A percentile compares a stretch with the other conserved stretches of the same genome.
These are phyloP conservation scores for Catharus minimus DNA, from an alignment of 2,113 vertebrate species.

Conservation along the genomic window DNA sequence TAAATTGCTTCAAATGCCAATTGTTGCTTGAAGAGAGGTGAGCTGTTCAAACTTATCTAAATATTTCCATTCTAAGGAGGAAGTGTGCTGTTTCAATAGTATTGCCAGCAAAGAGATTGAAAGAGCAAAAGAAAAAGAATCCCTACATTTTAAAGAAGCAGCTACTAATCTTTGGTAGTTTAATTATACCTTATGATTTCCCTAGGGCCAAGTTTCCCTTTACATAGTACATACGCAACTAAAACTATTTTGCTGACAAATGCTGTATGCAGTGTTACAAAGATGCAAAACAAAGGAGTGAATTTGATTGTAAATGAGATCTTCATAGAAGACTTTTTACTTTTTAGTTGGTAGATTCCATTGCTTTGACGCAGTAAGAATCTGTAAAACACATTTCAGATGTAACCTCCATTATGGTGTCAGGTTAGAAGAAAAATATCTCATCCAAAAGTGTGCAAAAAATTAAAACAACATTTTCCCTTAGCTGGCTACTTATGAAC, in stretches of 20 bases:
- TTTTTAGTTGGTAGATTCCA: conserved; percentile 8
- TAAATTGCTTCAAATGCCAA: not conserved
- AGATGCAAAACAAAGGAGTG: conserved; percentile 10
- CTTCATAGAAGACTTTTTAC: not conserved
- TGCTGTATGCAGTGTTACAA: not conserved
- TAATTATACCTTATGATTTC: conserved; percentile 37
- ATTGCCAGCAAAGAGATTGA: not conserved
- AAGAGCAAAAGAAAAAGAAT: not conserved
- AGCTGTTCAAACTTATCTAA: not conserved
- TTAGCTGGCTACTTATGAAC: not conserved
- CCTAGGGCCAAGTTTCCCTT: conserved; percentile 18
- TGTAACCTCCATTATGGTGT: not conserved
- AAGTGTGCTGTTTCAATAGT: not conserved
- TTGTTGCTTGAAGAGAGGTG: not conserved
- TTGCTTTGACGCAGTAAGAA: not conserved
- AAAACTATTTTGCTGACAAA: conserved; percentile 27
- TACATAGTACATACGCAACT: not conserved
- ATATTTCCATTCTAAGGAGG: not conserved
- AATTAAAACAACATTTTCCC: not conserved
- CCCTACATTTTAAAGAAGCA: conserved; percentile 35
- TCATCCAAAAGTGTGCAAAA: conserved; percentile 14
- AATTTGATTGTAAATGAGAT: not conserved
- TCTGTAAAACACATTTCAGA: conserved; percentile 7
- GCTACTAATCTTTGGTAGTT: conserved; percentile 1
- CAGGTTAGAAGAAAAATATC: not conserved